Conservation (phyloP, 2,113 vertebrate species). For the Dascyllus trimaculatus region DNA sequence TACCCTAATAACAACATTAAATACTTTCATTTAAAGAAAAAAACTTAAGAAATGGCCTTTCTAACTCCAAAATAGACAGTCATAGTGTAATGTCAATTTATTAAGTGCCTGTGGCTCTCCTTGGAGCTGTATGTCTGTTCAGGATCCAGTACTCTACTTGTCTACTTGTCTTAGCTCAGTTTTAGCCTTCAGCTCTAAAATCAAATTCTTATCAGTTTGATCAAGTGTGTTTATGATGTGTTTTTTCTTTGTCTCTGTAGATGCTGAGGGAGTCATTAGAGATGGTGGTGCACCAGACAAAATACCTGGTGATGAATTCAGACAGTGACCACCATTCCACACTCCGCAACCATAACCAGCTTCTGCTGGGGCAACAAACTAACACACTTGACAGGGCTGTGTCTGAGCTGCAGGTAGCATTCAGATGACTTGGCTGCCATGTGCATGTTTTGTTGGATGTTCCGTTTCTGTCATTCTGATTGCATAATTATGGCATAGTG, state of each 20-base stretch:
- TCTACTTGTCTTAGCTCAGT: background rate
- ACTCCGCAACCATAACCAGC: constrained; percentile 31
- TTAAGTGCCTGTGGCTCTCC: no score
- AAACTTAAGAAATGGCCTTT: no score
- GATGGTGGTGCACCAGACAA: constrained; percentile 56
- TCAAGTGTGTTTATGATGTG: background rate
- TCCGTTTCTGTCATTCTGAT: no score
- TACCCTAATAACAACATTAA: no score
- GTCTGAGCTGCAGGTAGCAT: constrained; percentile 73
- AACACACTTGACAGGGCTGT: constrained; percentile 49
- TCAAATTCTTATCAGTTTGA: background rate
- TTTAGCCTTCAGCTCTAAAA: background rate
- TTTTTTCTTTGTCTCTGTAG: constrained; percentile 58
- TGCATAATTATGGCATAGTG: no score
- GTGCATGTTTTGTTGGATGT: no score
- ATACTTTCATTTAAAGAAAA: no score
- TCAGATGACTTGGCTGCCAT: no score
- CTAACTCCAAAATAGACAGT: no score
- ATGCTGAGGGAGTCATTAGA: constrained; percentile 63
- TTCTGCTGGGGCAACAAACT: constrained; percentile 51
- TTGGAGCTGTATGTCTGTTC: no score
- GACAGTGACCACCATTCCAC: constrained; percentile 19
- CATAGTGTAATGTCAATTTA: no score
- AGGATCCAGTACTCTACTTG: no score
- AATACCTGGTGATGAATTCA: constrained; percentile 33